Percentiles rank a stretch among this genome's conserved stretches.
Conservation (phyloP, 1,140 invertebrate species). For the Drosophila subobscura region DNA sequence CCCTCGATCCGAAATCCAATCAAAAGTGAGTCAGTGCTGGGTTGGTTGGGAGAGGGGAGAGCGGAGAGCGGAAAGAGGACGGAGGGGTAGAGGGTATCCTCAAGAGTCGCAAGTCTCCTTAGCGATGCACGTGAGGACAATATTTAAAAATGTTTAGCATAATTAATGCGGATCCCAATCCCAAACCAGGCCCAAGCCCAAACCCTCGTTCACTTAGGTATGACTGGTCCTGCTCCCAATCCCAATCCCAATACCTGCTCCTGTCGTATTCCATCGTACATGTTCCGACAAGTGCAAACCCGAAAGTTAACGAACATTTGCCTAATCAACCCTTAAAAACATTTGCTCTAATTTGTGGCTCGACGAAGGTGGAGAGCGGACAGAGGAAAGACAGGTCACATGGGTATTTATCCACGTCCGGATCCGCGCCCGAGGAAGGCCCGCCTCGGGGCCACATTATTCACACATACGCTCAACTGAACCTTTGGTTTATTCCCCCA, state of each 20-base stretch:
- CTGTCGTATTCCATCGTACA: not conserved
- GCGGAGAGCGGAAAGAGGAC: not conserved
- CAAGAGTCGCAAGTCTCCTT: conserved; percentile 50
- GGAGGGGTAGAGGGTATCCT: conserved; percentile 30
- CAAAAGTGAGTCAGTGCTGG: conserved; percentile 53
- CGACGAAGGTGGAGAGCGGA: conserved; percentile 13
- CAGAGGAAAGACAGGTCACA: conserved; percentile 31
- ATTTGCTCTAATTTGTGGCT: conserved; percentile 70
- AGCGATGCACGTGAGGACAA: conserved; percentile 80
- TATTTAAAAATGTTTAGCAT: conserved; percentile 84
- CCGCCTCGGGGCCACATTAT: conserved; percentile 69
- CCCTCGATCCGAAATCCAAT: conserved; percentile 63
- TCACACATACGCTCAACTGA: conserved; percentile 79
- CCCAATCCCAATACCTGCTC: not conserved
- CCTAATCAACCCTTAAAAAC: conserved; percentile 83
- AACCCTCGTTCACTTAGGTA: not conserved
- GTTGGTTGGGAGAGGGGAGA: not conserved
- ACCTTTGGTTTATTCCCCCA: not conserved
- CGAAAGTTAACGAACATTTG: conserved; percentile 71
- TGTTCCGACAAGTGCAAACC: conserved; percentile 54
- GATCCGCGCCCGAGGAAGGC: conserved; percentile 32
- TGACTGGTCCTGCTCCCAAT: not conserved
- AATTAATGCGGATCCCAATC: conserved; percentile 68
- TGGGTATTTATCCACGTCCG: conserved; percentile 19
- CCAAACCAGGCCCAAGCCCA: conserved; percentile 1